Evolutionary conservation across 2,888 invertebrate species (phyloP), one percentile per base, ranked within the genome.

Genomic region (Linnaemya tessellans): DNA sequence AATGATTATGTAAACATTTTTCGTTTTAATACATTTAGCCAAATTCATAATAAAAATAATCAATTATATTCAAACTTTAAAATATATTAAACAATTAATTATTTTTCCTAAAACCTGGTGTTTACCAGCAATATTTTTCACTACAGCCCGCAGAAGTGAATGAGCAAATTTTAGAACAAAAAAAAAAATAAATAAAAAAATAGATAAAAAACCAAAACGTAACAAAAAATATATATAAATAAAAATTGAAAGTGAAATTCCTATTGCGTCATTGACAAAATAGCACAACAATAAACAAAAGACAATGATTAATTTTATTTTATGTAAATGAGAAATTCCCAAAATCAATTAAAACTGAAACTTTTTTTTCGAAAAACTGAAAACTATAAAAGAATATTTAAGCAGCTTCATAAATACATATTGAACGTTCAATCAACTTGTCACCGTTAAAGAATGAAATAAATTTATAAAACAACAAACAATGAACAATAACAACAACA

Each of bases 181-280:
- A 18, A 11, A 4, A n/a, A 7, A 30, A 25, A n/a, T n/a, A 18
- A 51, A 35, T 43, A 43, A 18, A 9, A 65, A 13, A 5, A 51
- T 41, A 51, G 62, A 71, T 56, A 65, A 73, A 80, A 73, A 11
- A 8, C 4, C 10, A 41, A 41, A 41, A 41, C 11, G 3, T 41
- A 1, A 13, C 10, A 13, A 41, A 38, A 30, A 51, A 38, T 15
- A 3, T 3, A 9, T 8, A 58, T 2, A 30, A 30, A 30, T 10
- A 51, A 54, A 51, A 70, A 80, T n/a, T 64, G 73, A 80, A 80
- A 80, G 73, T 73, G 73, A 73, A 80, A 73, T 58, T 80, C 41
- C 56, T 73, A 73, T 80, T 65, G 58, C 73, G 65, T 73, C 80
- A 80, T 58, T 22, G 15, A 64, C 11, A 51, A 62, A 71, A 71